phyloP scores from a whole-genome alignment of 2,888 invertebrate genomes.

The Ichneumoninae sp. region DNA sequence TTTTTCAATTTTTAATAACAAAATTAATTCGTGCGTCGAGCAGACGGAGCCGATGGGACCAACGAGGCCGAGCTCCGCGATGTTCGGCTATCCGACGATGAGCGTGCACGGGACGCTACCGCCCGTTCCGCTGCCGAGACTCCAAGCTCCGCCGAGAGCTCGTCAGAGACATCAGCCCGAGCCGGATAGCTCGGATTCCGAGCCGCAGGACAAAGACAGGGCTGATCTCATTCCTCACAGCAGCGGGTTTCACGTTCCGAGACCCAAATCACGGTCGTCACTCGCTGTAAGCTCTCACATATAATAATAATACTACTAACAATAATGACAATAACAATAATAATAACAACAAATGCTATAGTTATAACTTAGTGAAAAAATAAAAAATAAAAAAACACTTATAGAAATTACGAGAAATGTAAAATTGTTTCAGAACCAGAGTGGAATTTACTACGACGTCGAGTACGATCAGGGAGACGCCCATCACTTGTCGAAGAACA shows the following conservation, averaged over 20 bases:
- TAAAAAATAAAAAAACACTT: neutral
- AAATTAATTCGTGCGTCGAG: slow-evolving; percentile 72
- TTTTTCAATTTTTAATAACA: slow-evolving; percentile 5
- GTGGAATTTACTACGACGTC: slow-evolving; percentile 95
- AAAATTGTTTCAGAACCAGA: slow-evolving; percentile 90
- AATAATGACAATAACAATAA: neutral
- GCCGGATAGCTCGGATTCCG: slow-evolving; percentile 83
- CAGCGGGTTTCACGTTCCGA: slow-evolving; percentile 90
- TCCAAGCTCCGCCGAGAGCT: slow-evolving; percentile 82
- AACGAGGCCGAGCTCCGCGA: slow-evolving; percentile 92
- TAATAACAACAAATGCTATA: neutral
- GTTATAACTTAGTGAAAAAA: slow-evolving; percentile 10
- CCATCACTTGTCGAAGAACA: slow-evolving; percentile 85
- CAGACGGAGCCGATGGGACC: slow-evolving; percentile 90
- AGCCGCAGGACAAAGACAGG: slow-evolving; percentile 88
- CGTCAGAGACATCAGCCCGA: slow-evolving; percentile 79
- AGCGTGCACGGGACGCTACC: slow-evolving; percentile 86
- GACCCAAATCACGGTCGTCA: slow-evolving; percentile 93
- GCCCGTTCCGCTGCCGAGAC: slow-evolving; percentile 90
- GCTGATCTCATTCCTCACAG: slow-evolving; percentile 89
- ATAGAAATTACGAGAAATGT: neutral
- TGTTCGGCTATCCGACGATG: slow-evolving; percentile 91
- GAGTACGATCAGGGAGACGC: slow-evolving; percentile 90
- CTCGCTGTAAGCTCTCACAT: slow-evolving; percentile 85
- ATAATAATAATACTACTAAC: neutral